Evolutionary conservation across 2,797 vertebrate genomes (phyloP).

Genomic region (Gallirallus australis): DNA sequence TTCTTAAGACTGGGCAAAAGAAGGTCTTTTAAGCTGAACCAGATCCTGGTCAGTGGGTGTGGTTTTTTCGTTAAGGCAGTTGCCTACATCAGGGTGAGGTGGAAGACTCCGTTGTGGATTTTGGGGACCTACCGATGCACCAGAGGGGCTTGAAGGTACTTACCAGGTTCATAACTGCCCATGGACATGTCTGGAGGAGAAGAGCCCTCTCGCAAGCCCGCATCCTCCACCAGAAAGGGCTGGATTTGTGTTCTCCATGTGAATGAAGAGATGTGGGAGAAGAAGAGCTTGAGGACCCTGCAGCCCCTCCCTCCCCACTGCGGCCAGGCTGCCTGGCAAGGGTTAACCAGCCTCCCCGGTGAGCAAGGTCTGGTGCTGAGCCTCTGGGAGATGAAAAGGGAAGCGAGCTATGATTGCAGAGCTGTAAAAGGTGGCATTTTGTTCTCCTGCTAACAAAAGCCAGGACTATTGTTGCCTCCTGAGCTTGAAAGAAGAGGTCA

Average conservation of each 20-base stretch:
- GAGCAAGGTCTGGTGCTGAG: not conserved
- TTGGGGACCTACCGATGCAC: not conserved
- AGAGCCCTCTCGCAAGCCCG: not conserved
- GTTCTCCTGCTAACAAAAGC: conserved; percentile 62
- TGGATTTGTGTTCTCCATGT: not conserved
- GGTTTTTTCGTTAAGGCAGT: not conserved
- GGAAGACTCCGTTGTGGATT: not conserved
- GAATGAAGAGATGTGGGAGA: not conserved
- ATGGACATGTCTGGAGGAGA: not conserved
- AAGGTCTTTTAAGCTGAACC: not conserved
- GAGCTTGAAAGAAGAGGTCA: conserved; percentile 72
- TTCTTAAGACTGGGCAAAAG: not conserved
- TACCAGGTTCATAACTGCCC: not conserved
- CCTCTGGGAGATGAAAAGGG: conserved; percentile 39
- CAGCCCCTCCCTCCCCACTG: rapidly evolving
- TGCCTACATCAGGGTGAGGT: not conserved
- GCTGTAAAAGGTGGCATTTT: conserved; percentile 70
- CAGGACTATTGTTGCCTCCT: conserved; percentile 26
- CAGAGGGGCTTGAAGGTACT: not conserved
- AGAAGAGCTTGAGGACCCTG: not conserved
- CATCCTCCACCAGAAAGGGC: not conserved
- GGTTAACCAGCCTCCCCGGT: conserved; percentile 31
- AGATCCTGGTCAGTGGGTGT: not conserved
- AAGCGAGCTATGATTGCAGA: conserved; percentile 28
- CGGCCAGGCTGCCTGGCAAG: not conserved